These are phyloP conservation scores for Sarcophaga carnaria DNA, from an alignment of 2,888 invertebrate species.

Conservation along the genomic window DNA sequence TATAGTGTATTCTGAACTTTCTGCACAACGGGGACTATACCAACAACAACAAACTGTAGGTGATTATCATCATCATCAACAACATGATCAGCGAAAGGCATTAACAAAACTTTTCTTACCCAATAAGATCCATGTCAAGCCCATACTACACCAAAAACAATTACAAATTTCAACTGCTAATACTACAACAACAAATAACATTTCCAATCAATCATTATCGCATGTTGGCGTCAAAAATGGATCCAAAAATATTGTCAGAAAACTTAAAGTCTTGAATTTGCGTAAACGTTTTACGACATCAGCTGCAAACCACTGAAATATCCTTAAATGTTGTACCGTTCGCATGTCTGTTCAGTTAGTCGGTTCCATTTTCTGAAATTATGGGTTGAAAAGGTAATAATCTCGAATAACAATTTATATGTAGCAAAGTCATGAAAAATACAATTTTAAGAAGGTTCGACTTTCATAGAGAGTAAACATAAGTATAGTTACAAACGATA, in stretches of 20 bases:
- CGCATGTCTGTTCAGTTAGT: background rate
- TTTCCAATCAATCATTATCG: slow-evolving; percentile 21
- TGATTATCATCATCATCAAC: slow-evolving; percentile 45
- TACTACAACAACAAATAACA: background rate
- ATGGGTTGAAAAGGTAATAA: background rate
- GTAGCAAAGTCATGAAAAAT: too few relatives aligned
- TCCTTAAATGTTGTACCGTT: background rate
- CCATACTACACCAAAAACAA: slow-evolving; percentile 44
- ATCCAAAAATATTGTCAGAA: slow-evolving; percentile 26
- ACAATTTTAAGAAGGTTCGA: too few relatives aligned
- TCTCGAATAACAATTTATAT: background rate
- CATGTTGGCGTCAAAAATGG: slow-evolving; percentile 14
- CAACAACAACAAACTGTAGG: slow-evolving; percentile 22
- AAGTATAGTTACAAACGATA: too few relatives aligned
- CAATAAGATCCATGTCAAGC: slow-evolving; percentile 51
- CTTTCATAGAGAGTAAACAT: too few relatives aligned
- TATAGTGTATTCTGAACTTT: background rate
- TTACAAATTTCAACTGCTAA: slow-evolving; percentile 11
- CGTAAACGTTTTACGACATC: slow-evolving; percentile 38
- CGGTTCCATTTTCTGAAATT: background rate
- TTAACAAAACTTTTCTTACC: slow-evolving; percentile 54
- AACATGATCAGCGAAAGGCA: slow-evolving; percentile 55
- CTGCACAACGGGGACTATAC: background rate
- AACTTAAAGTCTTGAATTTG: slow-evolving; percentile 48
- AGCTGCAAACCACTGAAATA: slow-evolving; percentile 41